These are phyloP conservation scores for Venusia cambrica DNA, from an alignment of 2,888 invertebrate genomes.

Conservation along the genomic window DNA sequence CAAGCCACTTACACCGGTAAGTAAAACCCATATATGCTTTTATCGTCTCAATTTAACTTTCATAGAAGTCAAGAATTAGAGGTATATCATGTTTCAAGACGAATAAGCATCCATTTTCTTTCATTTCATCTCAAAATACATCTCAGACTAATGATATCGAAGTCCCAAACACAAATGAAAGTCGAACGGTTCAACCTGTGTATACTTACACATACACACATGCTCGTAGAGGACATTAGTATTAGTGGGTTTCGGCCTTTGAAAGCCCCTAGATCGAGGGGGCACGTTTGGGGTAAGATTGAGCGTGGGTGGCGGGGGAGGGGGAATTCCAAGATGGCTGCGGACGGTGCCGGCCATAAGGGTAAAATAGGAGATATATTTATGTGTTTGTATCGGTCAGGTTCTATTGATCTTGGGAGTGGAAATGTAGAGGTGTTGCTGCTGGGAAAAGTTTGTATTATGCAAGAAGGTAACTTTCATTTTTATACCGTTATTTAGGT, in stretches of 20 bases:
- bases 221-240: slow-evolving; percentile 72
- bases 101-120: neutral
- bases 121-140: slow-evolving; percentile 4
- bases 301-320: slow-evolving; percentile 67
- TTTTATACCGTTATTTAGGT: no score
- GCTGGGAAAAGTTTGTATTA: slow-evolving; percentile 1
- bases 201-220: slow-evolving; percentile 27
- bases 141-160: slow-evolving; percentile 14
- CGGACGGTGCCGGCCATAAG: slow-evolving; percentile 78
- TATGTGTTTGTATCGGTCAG: slow-evolving; percentile 74
- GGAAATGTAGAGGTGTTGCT: slow-evolving; percentile 8
- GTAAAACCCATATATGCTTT: no score
- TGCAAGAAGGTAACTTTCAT: no score
- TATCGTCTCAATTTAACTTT: no score
- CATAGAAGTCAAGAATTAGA: no score
- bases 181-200: slow-evolving; percentile 27
- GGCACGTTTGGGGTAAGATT: slow-evolving; percentile 75
- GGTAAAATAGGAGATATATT: slow-evolving; percentile 75
- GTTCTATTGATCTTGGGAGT: slow-evolving; percentile 55
- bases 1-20: no score
- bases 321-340: slow-evolving; percentile 74
- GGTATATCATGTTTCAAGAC: neutral
- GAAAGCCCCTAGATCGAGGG: slow-evolving; percentile 76
- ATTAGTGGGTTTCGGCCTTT: slow-evolving; percentile 79
- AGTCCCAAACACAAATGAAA: slow-evolving; percentile 32